Evolutionary conservation across 2,797 vertebrate genomes (phyloP).

Genomic region (Lepilemur septentrionalis): DNA sequence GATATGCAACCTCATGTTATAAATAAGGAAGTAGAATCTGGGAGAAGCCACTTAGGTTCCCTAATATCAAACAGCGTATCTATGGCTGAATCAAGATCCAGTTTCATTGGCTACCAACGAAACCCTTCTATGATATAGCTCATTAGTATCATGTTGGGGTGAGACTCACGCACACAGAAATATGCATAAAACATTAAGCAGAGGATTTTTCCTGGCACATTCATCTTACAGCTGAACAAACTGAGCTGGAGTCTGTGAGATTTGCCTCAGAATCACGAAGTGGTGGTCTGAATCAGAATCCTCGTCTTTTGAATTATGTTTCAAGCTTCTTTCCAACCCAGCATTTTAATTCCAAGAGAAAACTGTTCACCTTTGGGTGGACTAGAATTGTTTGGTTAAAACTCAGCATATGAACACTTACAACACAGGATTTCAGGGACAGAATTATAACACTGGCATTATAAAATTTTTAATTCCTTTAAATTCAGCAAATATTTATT

Average conservation of each 20-base stretch:
- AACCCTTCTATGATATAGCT: neutral
- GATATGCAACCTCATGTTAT: neutral
- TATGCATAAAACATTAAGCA: neutral
- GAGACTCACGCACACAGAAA: neutral
- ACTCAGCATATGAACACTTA: neutral
- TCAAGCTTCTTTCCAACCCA: neutral
- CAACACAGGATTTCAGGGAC: neutral
- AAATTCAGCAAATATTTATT: conserved; percentile 5
- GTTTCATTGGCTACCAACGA: neutral
- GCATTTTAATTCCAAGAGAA: neutral
- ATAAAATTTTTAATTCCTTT: conserved; percentile 16
- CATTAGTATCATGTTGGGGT: neutral
- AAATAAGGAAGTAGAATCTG: neutral
- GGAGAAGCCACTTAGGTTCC: neutral
- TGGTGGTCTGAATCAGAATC: neutral
- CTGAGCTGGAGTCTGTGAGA: neutral
- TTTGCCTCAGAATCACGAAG: conserved; percentile 10
- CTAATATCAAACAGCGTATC: neutral
- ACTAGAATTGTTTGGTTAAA: neutral
- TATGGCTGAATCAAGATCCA: neutral
- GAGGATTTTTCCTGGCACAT: neutral
- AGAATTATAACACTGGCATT: neutral
- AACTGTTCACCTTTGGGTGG: neutral
- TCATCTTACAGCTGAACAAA: neutral
- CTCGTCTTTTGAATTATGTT: neutral